Conservation (phyloP, 2,888 invertebrate species). For the Tinea trinotella region DNA sequence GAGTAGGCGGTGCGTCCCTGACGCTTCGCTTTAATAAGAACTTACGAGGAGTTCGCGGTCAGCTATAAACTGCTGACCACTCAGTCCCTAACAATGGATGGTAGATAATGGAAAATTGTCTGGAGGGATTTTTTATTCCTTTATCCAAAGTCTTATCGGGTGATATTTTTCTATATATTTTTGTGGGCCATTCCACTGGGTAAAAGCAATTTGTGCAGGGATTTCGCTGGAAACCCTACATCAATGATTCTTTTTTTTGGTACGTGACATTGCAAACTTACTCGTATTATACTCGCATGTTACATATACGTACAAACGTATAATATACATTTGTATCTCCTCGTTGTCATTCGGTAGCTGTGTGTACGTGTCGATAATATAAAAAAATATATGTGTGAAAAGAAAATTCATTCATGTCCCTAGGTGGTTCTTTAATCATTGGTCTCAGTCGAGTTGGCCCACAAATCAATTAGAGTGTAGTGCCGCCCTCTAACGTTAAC, state of each 20-base stretch:
- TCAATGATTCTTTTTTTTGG: not conserved
- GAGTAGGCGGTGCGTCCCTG: slow-evolving; percentile 45
- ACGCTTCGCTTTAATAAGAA: slow-evolving; percentile 64
- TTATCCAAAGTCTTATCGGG: slow-evolving; percentile 5
- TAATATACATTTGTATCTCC: too few species aligned
- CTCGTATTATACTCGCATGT: not conserved
- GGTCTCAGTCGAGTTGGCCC: not conserved
- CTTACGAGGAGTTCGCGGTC: slow-evolving; percentile 50
- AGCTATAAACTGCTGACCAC: slow-evolving; percentile 61
- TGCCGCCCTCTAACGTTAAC: slow-evolving; percentile 24
- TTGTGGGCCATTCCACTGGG: not conserved
- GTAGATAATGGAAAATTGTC: slow-evolving; percentile 66
- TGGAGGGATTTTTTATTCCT: slow-evolving; percentile 39
- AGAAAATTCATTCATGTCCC: not conserved
- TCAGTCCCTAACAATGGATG: slow-evolving; percentile 49
- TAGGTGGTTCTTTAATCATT: not conserved
- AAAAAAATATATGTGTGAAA: too few species aligned
- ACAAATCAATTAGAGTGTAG: slow-evolving; percentile 32
- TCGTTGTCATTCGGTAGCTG: too few species aligned
- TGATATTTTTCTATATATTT: slow-evolving; percentile 16
- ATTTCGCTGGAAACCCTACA: not conserved
- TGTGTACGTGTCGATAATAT: too few species aligned
- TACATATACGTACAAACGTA: not conserved
- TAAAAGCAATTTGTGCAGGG: slow-evolving; percentile 14
- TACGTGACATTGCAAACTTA: not conserved